Conservation (phyloP, 2,797 vertebrate genomes). For the Falco biarmicus region DNA sequence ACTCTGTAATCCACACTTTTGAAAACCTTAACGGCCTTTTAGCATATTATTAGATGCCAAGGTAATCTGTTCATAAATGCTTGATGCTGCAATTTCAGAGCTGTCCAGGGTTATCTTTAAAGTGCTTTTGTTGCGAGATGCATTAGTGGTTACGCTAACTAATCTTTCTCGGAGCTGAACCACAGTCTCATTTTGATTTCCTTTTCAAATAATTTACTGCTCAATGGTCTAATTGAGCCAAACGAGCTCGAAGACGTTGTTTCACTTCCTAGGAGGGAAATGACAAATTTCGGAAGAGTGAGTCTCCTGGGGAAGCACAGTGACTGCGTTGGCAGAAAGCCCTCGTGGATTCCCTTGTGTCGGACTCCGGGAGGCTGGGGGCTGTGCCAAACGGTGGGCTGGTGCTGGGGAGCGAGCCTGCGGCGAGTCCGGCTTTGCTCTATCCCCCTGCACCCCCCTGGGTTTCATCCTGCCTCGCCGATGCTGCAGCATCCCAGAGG, state of each 20-base stretch:
- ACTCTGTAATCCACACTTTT: neutral
- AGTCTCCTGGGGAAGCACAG: neutral
- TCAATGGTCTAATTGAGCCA: conserved; percentile 43
- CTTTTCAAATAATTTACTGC: conserved; percentile 56
- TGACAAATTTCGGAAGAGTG: neutral
- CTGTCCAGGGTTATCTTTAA: neutral
- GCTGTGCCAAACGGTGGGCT: neutral
- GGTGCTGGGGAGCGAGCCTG: neutral
- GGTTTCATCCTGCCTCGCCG: neutral
- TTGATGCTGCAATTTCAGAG: conserved; percentile 23
- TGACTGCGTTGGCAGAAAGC: neutral
- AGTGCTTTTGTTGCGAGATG: conserved; percentile 27
- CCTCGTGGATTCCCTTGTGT: neutral
- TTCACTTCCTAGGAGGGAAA: conserved; percentile 19
- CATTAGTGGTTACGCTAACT: conserved; percentile 31
- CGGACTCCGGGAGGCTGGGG: neutral
- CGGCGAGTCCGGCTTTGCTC: neutral
- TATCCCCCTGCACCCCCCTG: neutral
- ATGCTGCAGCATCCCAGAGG: neutral
- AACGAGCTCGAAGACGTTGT: neutral
- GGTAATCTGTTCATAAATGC: conserved; percentile 51
- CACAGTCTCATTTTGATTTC: conserved; percentile 53
- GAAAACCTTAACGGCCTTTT: neutral
- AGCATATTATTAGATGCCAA: neutral
- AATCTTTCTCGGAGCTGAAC: conserved; percentile 1